Conservation (phyloP, 2,797 vertebrate species). For the Muscicapa comitata region DNA sequence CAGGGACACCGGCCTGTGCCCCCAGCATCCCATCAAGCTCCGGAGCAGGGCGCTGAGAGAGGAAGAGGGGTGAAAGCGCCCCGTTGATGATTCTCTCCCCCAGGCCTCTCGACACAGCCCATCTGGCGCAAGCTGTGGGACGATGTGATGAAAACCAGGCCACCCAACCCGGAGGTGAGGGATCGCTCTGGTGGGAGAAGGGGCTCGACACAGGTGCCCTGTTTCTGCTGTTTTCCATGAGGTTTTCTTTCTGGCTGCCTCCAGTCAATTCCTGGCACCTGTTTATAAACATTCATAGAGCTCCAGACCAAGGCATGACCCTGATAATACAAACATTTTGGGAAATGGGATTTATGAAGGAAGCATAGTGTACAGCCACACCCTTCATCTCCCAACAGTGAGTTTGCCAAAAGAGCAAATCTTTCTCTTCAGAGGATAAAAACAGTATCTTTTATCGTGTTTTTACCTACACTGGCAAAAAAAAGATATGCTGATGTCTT, state of each 20-base stretch:
- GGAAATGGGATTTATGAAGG: background rate
- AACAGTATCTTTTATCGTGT: background rate
- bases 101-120: slow-evolving; percentile 85
- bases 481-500: background rate
- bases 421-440: background rate
- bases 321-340: background rate
- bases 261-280: fast-evolving
- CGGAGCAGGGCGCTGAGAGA: fast-evolving
- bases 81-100: background rate
- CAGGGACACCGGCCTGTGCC: fast-evolving
- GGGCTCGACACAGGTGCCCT: fast-evolving
- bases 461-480: background rate
- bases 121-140: slow-evolving; percentile 84
- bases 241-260: background rate
- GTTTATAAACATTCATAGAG: fast-evolving
- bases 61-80: background rate
- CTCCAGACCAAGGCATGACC: fast-evolving
- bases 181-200: background rate
- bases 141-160: slow-evolving; percentile 81
- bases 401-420: background rate
- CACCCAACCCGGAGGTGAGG: slow-evolving; percentile 78
- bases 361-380: background rate
- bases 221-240: fast-evolving
- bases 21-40: fast-evolving
- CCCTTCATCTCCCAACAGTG: background rate